Conservation (phyloP, 2,888 invertebrate species). For the Oxyteleia sp. region DNA sequence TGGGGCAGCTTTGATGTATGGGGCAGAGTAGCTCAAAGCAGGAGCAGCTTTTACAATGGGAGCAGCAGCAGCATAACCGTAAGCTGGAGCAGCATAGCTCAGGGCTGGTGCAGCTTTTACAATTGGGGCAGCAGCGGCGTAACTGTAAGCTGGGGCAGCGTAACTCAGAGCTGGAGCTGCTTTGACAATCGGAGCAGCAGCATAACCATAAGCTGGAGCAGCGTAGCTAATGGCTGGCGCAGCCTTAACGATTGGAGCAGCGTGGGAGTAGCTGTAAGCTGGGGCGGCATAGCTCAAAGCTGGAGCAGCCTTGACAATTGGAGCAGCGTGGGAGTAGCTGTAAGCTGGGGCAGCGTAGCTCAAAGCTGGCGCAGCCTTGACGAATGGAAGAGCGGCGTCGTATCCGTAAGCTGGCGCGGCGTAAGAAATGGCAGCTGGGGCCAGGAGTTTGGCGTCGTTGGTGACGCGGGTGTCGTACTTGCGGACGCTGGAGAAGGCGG, state of each 20-base stretch:
- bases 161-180: slow-evolving; percentile 56
- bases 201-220: slow-evolving; percentile 76
- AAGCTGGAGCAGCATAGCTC: slow-evolving; percentile 76
- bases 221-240: slow-evolving; percentile 60
- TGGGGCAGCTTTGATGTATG: slow-evolving; percentile 75
- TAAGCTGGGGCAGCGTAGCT: slow-evolving; percentile 61
- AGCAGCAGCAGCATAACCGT: slow-evolving; percentile 78
- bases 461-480: slow-evolving; percentile 91
- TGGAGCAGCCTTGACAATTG: slow-evolving; percentile 69
- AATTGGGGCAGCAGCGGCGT: slow-evolving; percentile 77
- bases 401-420: slow-evolving; percentile 81
- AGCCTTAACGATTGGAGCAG: slow-evolving; percentile 70
- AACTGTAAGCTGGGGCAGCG: slow-evolving; percentile 76
- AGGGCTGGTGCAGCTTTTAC: slow-evolving; percentile 58
- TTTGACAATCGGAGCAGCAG: slow-evolving; percentile 77
- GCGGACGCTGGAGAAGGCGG: slow-evolving; percentile 91
- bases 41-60: slow-evolving; percentile 80
- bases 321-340: slow-evolving; percentile 74
- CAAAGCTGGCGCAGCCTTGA: slow-evolving; percentile 70
- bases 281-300: slow-evolving; percentile 66
- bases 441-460: slow-evolving; percentile 89
- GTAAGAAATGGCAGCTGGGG: slow-evolving; percentile 74
- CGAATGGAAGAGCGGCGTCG: slow-evolving; percentile 82
- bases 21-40: slow-evolving; percentile 55
- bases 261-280: too few species aligned